Conservation (phyloP, 2,888 invertebrate genomes). For the Linyphia triangularis region DNA sequence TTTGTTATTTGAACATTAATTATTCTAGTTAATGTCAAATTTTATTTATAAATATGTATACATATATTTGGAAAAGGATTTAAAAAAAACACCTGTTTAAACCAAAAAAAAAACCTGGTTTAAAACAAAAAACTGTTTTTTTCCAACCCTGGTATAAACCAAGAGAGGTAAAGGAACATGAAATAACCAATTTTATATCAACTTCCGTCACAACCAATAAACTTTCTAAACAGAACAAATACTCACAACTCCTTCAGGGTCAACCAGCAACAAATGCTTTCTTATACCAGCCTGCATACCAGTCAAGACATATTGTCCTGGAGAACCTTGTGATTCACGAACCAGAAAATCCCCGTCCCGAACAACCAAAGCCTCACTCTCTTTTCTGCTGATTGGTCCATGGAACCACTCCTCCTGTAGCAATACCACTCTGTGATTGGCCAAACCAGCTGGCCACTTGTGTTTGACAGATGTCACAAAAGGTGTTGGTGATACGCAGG, state of each 20-base stretch:
- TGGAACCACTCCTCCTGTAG: constrained; percentile 96
- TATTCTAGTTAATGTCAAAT: too few relatives aligned
- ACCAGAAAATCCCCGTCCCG: constrained; percentile 97
- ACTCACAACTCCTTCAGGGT: constrained; percentile 96
- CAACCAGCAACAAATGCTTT: constrained; percentile 95
- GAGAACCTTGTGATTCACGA: constrained; percentile 93
- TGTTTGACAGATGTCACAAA: constrained; percentile 52
- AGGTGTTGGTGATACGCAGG: constrained; percentile 27
- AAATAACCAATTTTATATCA: too few relatives aligned
- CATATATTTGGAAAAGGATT: too few relatives aligned
- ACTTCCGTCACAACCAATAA: too few relatives aligned
- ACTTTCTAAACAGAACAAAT: too few relatives aligned
- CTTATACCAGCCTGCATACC: constrained; percentile 92
- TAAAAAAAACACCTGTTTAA: too few relatives aligned
- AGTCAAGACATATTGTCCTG: constrained; percentile 96
- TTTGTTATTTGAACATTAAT: too few relatives aligned
- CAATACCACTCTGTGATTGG: constrained; percentile 82
- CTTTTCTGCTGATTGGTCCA: constrained; percentile 91
- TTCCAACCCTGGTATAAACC: too few relatives aligned
- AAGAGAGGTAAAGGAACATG: too few relatives aligned
- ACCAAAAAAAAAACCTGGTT: too few relatives aligned
- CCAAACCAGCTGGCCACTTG: constrained; percentile 65
- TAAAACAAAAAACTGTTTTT: too few relatives aligned
- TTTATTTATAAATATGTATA: too few relatives aligned
- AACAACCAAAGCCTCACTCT: constrained; percentile 87